Conservation (phyloP, 2,888 invertebrate genomes). For the Altica lythri region DNA sequence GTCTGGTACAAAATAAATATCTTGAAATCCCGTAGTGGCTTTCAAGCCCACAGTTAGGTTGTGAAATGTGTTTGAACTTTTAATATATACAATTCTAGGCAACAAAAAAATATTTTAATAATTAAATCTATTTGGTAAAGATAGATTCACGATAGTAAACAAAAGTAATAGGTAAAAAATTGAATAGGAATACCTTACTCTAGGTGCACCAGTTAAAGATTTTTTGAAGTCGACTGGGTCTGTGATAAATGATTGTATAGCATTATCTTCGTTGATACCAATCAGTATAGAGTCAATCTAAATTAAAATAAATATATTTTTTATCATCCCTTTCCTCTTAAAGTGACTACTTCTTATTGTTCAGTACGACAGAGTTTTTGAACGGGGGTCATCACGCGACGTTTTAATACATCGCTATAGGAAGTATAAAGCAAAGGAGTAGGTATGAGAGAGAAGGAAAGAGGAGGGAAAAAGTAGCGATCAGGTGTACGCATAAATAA, state of each 20-base stretch:
- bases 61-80: slow-evolving; percentile 44
- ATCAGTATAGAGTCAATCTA: slow-evolving; percentile 56
- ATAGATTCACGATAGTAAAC: neutral
- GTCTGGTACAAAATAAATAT: slow-evolving; percentile 61
- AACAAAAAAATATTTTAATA: slow-evolving; percentile 6
- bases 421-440: no score
- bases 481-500: no score
- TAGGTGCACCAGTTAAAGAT: slow-evolving; percentile 66
- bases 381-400: no score
- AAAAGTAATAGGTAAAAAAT: neutral
- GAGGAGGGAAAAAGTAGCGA: no score
- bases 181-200: slow-evolving; percentile 60
- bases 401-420: no score
- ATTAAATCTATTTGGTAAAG: neutral
- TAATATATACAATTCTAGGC: slow-evolving; percentile 54
- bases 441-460: no score
- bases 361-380: no score
- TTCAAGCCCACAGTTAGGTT: slow-evolving; percentile 53
- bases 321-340: no score
- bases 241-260: slow-evolving; percentile 60
- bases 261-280: slow-evolving; percentile 53
- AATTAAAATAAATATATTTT: no score
- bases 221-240: slow-evolving; percentile 65
- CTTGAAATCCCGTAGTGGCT: slow-evolving; percentile 54
- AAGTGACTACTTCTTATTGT: no score